Evolutionary conservation across 92 coral and sea anemone species (phyloP).

Genomic region (Ricordea florida): DNA sequence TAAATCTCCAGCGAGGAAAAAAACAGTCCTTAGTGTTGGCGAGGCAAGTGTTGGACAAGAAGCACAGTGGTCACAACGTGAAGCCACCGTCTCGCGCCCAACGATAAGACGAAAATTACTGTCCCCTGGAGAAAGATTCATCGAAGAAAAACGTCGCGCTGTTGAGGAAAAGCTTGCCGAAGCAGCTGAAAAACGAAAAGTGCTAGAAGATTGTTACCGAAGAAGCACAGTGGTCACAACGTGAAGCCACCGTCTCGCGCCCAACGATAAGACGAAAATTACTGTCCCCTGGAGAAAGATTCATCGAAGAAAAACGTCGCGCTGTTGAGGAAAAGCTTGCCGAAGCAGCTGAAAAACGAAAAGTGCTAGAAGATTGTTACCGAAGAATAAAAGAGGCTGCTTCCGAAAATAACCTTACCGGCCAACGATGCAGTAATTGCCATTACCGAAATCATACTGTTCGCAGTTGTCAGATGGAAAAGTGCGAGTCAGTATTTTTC

Average conservation of each 20-base stretch:
- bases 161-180: slow-evolving; percentile 10
- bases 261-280: slow-evolving; percentile 12
- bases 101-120: slow-evolving; percentile 6
- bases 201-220: background rate
- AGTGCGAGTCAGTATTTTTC: slow-evolving; percentile 28
- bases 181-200: slow-evolving; percentile 16
- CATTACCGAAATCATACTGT: slow-evolving; percentile 43
- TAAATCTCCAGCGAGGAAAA: slow-evolving; percentile 26
- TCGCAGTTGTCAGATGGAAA: slow-evolving; percentile 6
- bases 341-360: slow-evolving; percentile 14
- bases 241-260: background rate
- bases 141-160: slow-evolving; percentile 16
- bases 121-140: slow-evolving; percentile 30
- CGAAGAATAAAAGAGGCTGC: slow-evolving; percentile 1
- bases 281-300: slow-evolving; percentile 27
- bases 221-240: background rate
- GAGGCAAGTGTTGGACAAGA: too few species aligned
- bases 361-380: slow-evolving; percentile 2
- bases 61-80: background rate
- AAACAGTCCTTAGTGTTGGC: slow-evolving; percentile 3
- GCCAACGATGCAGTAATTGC: slow-evolving; percentile 43
- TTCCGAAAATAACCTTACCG: slow-evolving; percentile 17
- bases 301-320: slow-evolving; percentile 21
- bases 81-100: slow-evolving; percentile 3
- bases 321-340: slow-evolving; percentile 3